Evolutionary conservation across 2,888 invertebrate species (phyloP).

Genomic region (Eupithecia inturbata): DNA sequence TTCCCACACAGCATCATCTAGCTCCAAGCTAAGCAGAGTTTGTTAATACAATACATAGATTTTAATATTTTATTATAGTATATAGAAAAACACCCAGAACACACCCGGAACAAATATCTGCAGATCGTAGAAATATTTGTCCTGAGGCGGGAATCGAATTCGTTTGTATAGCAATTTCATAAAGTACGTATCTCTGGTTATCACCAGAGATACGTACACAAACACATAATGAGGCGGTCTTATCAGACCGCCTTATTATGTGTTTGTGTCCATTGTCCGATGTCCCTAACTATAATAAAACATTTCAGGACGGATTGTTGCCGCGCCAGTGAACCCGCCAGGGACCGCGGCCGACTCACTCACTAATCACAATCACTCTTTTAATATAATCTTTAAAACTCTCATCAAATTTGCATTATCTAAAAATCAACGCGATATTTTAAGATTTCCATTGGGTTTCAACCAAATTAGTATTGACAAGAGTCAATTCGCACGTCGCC

Average conservation of each 20-base stretch:
- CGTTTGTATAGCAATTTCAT: background rate
- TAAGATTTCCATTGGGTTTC: background rate
- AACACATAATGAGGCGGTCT: no score
- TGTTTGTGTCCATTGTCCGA: constrained; percentile 13
- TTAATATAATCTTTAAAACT: background rate
- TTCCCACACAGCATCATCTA: background rate
- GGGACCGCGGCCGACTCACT: constrained; percentile 54
- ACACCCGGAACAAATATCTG: background rate
- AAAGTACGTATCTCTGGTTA: background rate
- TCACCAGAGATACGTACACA: no score
- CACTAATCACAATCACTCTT: constrained; percentile 32
- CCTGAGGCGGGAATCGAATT: background rate
- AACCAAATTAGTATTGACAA: background rate
- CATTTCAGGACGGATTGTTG: constrained; percentile 80
- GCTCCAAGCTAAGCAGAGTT: background rate
- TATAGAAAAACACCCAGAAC: no score
- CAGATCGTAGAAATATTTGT: background rate
- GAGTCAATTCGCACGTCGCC: background rate
- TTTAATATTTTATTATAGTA: no score
- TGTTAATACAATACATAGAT: no score
- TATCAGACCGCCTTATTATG: background rate
- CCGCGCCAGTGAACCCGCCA: constrained; percentile 63
- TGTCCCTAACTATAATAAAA: constrained; percentile 36
- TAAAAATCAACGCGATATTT: background rate
- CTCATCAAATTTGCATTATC: background rate